Conservation (phyloP, 2,888 invertebrate species). For the Agrotis puta region DNA sequence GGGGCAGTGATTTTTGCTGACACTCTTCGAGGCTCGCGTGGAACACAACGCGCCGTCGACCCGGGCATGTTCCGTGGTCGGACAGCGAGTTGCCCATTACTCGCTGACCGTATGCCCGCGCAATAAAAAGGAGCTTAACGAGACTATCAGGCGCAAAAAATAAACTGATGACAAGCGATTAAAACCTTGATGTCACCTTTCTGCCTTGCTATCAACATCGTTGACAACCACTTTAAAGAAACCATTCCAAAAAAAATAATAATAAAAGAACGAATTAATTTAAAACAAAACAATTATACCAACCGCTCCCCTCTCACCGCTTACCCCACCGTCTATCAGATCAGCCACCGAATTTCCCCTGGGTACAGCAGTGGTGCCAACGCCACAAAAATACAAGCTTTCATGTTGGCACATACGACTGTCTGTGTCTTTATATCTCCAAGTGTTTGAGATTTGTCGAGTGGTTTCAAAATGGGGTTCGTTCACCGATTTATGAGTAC, state of each 20-base stretch:
- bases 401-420: conserved; percentile 54
- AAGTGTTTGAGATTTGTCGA: conserved; percentile 35
- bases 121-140: no score
- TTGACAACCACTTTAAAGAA: not conserved
- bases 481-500: conserved; percentile 18
- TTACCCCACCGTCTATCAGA: conserved; percentile 69
- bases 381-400: conserved; percentile 69
- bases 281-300: conserved; percentile 23
- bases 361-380: conserved; percentile 65
- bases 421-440: conserved; percentile 43
- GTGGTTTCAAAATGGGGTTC: conserved; percentile 23
- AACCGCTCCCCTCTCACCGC: conserved; percentile 53
- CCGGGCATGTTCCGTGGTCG: no score
- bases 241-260: not conserved
- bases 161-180: no score
- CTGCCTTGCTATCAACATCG: not conserved
- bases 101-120: no score
- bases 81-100: no score
- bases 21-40: no score
- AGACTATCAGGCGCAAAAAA: no score
- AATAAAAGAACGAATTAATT: conserved; percentile 9
- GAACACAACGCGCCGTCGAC: no score
- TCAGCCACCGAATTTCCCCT: conserved; percentile 76
- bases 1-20: no score
- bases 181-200: no score